Conservation (phyloP, 2,888 invertebrate genomes). For the Eurytoma adleriae region DNA sequence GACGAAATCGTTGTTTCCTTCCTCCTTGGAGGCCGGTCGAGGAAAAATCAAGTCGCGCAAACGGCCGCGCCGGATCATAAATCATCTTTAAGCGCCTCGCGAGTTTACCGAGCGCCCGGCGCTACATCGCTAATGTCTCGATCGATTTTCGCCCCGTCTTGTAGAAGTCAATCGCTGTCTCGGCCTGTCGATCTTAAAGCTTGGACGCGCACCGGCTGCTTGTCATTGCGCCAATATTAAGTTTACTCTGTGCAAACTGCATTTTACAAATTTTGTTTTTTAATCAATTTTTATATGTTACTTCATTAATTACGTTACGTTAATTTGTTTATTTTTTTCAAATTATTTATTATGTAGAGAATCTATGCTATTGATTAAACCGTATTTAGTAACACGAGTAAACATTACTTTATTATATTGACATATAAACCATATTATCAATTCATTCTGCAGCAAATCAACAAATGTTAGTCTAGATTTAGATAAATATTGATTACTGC, state of each 20-base stretch:
- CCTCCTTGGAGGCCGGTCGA: background rate
- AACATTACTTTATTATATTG: no score
- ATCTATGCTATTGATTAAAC: no score
- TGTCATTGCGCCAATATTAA: slow-evolving; percentile 17
- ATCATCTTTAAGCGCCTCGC: slow-evolving; percentile 38
- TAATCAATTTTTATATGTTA: no score
- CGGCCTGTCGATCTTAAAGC: slow-evolving; percentile 43
- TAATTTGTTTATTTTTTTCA: no score
- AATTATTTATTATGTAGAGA: no score
- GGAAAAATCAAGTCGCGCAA: slow-evolving; percentile 5
- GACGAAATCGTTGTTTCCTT: slow-evolving; percentile 11
- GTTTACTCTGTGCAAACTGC: background rate
- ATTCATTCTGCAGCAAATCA: no score
- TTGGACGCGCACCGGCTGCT: slow-evolving; percentile 18
- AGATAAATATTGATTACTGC: no score
- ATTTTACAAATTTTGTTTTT: no score
- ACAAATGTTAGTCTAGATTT: no score
- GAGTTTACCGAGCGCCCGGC: background rate
- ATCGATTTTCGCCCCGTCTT: slow-evolving; percentile 44
- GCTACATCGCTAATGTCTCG: slow-evolving; percentile 28
- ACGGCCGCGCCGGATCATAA: slow-evolving; percentile 18
- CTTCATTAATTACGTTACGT: no score
- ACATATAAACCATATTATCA: no score
- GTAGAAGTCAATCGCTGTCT: slow-evolving; percentile 17
- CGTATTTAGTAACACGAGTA: no score